Conservation (phyloP, 1,140 invertebrate genomes). For the Cydia pomonella region DNA sequence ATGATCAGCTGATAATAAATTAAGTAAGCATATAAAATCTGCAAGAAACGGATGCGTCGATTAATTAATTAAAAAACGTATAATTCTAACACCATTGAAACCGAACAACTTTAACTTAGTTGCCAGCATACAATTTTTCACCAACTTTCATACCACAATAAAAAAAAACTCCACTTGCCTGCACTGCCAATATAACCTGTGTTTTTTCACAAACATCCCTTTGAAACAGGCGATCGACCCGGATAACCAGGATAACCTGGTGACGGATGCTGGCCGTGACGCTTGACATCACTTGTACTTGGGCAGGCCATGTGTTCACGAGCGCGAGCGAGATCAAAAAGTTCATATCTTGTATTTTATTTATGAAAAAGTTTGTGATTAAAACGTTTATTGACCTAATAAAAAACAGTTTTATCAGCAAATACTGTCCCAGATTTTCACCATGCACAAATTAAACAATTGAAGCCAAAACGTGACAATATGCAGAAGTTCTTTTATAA, state of each 20-base stretch:
- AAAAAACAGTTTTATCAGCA: too few species aligned
- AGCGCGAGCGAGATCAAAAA: background rate
- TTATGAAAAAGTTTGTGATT: too few species aligned
- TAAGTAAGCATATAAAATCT: too few species aligned
- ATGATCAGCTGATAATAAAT: too few species aligned
- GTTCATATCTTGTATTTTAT: background rate
- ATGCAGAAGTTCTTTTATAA: too few species aligned
- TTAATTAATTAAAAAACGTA: too few species aligned
- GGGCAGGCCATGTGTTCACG: background rate
- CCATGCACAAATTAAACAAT: too few species aligned
- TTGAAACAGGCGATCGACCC: background rate
- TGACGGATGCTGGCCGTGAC: background rate
- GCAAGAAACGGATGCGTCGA: too few species aligned
- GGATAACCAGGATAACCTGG: constrained; percentile 10
- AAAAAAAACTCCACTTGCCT: background rate
- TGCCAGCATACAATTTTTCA: background rate
- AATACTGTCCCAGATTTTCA: too few species aligned
- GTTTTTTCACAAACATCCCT: background rate
- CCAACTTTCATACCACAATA: background rate
- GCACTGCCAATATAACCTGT: constrained; percentile 2
- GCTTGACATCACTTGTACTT: background rate
- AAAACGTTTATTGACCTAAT: too few species aligned
- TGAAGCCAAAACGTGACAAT: too few species aligned
- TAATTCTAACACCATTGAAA: too few species aligned
- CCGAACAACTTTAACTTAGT: background rate